A percentile compares a stretch with the other conserved stretches of the same genome.
Conservation (phyloP, 2,888 invertebrate species). For the Diaphora mendica region DNA sequence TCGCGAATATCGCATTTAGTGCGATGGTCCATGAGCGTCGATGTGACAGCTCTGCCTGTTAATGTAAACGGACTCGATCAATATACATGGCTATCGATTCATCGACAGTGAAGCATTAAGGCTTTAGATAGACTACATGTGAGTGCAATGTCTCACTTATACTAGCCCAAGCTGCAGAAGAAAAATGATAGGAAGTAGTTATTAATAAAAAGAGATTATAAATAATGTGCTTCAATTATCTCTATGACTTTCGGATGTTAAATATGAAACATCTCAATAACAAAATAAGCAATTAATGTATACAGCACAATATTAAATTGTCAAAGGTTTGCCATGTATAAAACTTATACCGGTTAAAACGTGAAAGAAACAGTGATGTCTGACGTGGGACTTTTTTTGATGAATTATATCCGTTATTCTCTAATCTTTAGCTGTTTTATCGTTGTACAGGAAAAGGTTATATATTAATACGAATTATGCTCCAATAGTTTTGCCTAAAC, state of each 20-base stretch:
- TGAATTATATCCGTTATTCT: not conserved
- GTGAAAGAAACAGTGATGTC: not conserved
- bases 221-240: not conserved
- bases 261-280: not conserved
- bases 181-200: not conserved
- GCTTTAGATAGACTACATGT: conserved; percentile 29
- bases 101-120: conserved; percentile 37
- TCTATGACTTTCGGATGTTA: not conserved
- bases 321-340: not conserved
- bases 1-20: conserved; percentile 67
- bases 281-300: not conserved
- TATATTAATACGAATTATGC: not conserved
- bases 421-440: not conserved
- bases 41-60: conserved; percentile 75
- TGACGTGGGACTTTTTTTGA: not conserved
- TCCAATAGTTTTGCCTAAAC: not conserved
- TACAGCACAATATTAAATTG: not conserved
- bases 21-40: conserved; percentile 68
- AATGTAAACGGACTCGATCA: conserved; percentile 80
- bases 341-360: not conserved
- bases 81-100: conserved; percentile 71
- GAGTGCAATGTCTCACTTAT: conserved; percentile 5
- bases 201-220: not conserved
- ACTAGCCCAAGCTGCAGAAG: not conserved
- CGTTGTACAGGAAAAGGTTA: not conserved